phyloP scores from a whole-genome alignment of 2,797 vertebrate species.

The Nannoperca obscura region DNA sequence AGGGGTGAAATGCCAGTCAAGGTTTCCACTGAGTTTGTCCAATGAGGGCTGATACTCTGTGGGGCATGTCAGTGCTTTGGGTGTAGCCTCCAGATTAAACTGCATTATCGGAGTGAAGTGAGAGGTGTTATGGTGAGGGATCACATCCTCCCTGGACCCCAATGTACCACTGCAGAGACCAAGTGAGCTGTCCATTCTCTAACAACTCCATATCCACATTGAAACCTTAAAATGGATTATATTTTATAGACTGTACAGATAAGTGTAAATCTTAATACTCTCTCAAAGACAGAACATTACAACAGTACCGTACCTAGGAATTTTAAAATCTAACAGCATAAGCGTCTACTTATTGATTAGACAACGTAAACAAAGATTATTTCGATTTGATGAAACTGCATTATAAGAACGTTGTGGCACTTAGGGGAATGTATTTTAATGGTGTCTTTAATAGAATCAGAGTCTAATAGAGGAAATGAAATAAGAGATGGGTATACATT shows the following conservation, averaged over 20 bases:
- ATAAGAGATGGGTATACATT: not conserved
- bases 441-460: conserved; percentile 5
- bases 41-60: conserved; percentile 39
- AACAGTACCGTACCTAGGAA: too few relatives aligned
- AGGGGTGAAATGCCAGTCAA: conserved; percentile 85
- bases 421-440: not conserved
- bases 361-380: not conserved
- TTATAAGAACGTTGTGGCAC: not conserved
- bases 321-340: not conserved
- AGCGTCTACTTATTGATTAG: not conserved
- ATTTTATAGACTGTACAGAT: not conserved
- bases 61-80: conserved; percentile 63
- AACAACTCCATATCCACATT: conserved; percentile 26
- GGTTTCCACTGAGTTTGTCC: conserved; percentile 70
- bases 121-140: conserved; percentile 68
- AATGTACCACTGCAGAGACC: conserved; percentile 29
- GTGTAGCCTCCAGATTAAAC: conserved; percentile 74
- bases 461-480: not conserved
- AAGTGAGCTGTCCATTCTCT: conserved; percentile 33
- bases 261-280: not conserved
- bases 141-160: conserved; percentile 54
- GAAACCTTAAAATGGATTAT: conserved; percentile 4
- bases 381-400: conserved; percentile 9
- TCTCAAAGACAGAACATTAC: not conserved
- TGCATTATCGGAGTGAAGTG: conserved; percentile 66